Evolutionary conservation across 1,140 invertebrate species (phyloP), one percentile per base, ranked within the genome.

Genomic region (Drosophila tropicalis): DNA sequence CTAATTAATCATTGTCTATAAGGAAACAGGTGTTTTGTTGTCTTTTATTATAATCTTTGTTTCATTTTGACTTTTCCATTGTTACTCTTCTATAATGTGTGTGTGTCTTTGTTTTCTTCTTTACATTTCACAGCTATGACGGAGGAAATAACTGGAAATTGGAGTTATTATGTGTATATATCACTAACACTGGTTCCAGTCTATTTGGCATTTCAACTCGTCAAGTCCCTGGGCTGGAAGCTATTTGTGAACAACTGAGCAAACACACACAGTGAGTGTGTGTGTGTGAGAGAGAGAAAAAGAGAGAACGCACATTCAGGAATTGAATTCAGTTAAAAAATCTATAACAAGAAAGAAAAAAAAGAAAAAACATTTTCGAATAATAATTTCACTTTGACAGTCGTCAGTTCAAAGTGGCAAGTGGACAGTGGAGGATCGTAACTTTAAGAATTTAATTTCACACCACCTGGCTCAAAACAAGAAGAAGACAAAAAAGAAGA

Each of bases 211-310:
- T 92, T 92, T 91, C 84, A 89, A 69, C 85, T 92, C 75, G 86
- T 92, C 75, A 91, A 91, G 73, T 92, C 90, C 76, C 81, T 92
- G 72, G 91, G 91, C 72, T 92, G 91, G 91, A 76, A 91, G 78
- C 72, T 92, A 72, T 92, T 92, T 69, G 81, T 92, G 67, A 92
- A 92, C 84, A 92, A 92, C 86, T 91, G 83, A 79, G 71, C 74
- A 81, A 90, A 90, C 64, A 77, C 29, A 62, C 19, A 47, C 15
- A 47, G 6, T 9, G 7, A 29, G 29, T 3, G 25, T 29, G 0
- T 29, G 29, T 29, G 29, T 29, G 29, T 29, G 19, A 51, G 17
- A 51, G 17, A 1, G 17, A 9, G 10, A 51, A 9, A 10, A 9
- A 12, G 15, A 17, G 65, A 47, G 54, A 65, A 29, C 22, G 68